Evolutionary conservation across 2,888 invertebrate species (phyloP), one percentile per base, ranked within the genome.

Genomic region (Dioctria rufipes): DNA sequence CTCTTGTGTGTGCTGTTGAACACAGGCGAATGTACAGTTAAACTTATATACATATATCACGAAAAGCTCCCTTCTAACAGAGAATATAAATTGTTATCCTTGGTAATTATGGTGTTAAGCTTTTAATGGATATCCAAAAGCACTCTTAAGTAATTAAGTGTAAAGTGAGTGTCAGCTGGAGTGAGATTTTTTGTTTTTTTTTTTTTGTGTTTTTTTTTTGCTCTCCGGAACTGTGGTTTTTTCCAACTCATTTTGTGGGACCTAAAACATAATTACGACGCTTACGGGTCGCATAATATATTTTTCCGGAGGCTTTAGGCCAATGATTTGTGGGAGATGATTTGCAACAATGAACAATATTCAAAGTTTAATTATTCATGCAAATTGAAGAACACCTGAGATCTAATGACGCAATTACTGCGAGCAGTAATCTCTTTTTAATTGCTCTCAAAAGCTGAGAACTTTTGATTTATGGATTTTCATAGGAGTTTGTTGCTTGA

Each of bases 71-170:
- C 49, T 46, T 63, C 61, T 77, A 46, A 63, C 46, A 42, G 63
- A 13, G 63, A 25, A 25, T 77, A 77, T 77, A 77, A 77, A 77
- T 77, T 77, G 77, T 77, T 77, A 77, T 77, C 51, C 66, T 63
- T 39, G 63, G 77, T 77, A 77, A 77, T 77, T 77, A 77, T 77
- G 77, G 77, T 63, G 77, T 63, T 77, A 77, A 77, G 77, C 77
- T 77, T 63, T 77, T 77, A 77, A 77, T 77, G 77, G 77, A 75
- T 77, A 77, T 77, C 77, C 77, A 63, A 77, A 77, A 77, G 77
- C 77, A 63, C 77, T 77, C 77, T 77, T 77, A 77, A 77, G 77
- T 77, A 77, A 77, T 77, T 77, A 77, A 77, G 77, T 77, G 77
- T 77, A 46, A 77, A 77, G 63, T 77, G 61, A 63, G 63, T 49